Base-by-base conservation (phyloP, 1,140 invertebrate genomes). In the Chymomyza costata region DNA sequence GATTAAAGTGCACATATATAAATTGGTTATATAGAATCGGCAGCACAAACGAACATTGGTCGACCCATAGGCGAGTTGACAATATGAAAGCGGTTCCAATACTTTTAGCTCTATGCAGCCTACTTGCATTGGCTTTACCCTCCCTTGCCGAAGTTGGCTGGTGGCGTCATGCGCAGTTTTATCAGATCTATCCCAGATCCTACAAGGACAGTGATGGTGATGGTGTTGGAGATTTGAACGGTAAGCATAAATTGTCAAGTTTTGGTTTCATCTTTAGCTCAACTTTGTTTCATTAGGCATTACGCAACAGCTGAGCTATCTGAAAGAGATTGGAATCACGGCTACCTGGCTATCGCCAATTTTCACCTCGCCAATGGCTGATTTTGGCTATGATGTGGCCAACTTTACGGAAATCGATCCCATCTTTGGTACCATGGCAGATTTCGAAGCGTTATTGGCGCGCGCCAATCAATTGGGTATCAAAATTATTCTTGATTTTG, bases 401-500 rank as follows among this genome's bases (percentile, higher is more conserved):
- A 88, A 93, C 65, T 92, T 91, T 11, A 57, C 51, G 1, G 51
- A 65, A 15, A 88, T 96, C 31, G 89, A 94, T 69, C 86, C 88
- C 1, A 85, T 89, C 41, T 92, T 92, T 52, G 94, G 94, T 8
- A 91, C 88, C 0, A 88, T 94, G 85, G 87, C 88, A 13, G 92
- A 95, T 69, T 92, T 96, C 55, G 88, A 92, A 19, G 71, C 86
- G 0, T 82, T 96, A 17, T 53, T 92, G 1, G 83, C 84, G 10
- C 86, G 87, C 50, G 90, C 91, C 5, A 89, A 92, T 35, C 51
- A 71, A 17, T 32, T 85, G 54, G 76, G 69, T 34, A 87, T 96
- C 13, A 93, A 93, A 84, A 84, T 96, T 8, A 88, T 97, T 31
- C 78, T 96, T 82, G 95, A 97, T 82, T 91, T 96, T 69, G 91